phyloP scores from a whole-genome alignment of 2,797 vertebrate genomes.

The Chaetophractus vellerosus region DNA sequence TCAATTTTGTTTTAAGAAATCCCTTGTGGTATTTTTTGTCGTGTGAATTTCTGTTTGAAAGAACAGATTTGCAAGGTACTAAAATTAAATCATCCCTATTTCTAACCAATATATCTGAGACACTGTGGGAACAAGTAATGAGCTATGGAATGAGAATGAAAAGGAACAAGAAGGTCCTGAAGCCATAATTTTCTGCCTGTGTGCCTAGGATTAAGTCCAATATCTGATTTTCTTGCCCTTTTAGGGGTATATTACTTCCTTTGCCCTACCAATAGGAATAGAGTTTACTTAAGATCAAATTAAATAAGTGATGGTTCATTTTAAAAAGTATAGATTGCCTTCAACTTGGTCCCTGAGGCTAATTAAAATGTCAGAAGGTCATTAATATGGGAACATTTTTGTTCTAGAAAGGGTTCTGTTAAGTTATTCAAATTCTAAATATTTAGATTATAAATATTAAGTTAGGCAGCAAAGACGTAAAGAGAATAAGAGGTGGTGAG shows the following conservation, averaged over 20 bases:
- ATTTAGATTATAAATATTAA: background rate
- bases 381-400: background rate
- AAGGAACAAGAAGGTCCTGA: background rate
- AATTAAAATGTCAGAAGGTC: background rate
- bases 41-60: conserved; percentile 73
- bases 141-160: background rate
- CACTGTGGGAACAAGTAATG: background rate
- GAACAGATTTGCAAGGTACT: conserved; percentile 43
- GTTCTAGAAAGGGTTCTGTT: background rate
- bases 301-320: background rate
- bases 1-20: conserved; percentile 74
- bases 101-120: background rate
- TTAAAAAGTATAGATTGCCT: background rate
- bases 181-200: background rate
- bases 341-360: background rate
- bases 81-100: conserved; percentile 59
- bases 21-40: conserved; percentile 66
- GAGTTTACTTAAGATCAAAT: background rate
- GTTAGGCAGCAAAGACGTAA: background rate
- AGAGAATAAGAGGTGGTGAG: background rate
- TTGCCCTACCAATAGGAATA: background rate
- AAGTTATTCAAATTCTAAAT: background rate
- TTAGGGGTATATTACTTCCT: fast-evolving
- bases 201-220: background rate
- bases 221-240: background rate